phyloP scores from a whole-genome alignment of 2,113 vertebrate genomes.

The Laterallus jamaicensis region DNA sequence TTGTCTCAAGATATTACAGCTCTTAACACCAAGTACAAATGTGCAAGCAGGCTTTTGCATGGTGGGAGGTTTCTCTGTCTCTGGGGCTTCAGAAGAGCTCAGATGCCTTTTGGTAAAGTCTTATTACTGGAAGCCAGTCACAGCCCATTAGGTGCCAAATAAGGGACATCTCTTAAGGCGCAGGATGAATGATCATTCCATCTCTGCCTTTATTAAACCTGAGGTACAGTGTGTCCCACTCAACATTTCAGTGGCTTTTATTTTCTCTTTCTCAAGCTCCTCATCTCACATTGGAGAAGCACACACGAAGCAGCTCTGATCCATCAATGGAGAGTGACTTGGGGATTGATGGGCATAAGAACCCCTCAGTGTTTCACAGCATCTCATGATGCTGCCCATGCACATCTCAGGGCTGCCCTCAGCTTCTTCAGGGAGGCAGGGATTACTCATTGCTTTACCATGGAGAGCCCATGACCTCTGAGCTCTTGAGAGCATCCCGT shows the following conservation, averaged over 20 bases:
- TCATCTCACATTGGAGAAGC: not conserved
- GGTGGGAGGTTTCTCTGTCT: not conserved
- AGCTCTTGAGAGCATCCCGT: not conserved
- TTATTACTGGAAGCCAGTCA: not conserved
- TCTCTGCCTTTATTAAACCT: not conserved
- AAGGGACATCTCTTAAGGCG: not conserved
- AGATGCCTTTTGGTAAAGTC: not conserved
- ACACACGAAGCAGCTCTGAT: not conserved
- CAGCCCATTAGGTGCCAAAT: not conserved
- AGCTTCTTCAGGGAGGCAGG: not conserved
- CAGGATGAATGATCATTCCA: not conserved
- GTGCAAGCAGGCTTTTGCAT: not conserved
- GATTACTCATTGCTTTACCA: not conserved
- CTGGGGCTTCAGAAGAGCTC: not conserved
- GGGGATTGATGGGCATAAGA: not conserved
- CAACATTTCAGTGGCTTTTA: not conserved
- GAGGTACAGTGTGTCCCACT: rapidly evolving
- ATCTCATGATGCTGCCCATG: not conserved
- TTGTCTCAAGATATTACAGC: not conserved
- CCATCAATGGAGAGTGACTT: not conserved
- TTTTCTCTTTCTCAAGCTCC: not conserved
- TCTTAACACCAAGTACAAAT: not conserved
- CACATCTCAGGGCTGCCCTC: not conserved
- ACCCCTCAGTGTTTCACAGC: not conserved
- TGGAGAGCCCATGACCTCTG: not conserved